Conservation (phyloP, 2,797 vertebrate genomes). For the Sylvia borin region DNA sequence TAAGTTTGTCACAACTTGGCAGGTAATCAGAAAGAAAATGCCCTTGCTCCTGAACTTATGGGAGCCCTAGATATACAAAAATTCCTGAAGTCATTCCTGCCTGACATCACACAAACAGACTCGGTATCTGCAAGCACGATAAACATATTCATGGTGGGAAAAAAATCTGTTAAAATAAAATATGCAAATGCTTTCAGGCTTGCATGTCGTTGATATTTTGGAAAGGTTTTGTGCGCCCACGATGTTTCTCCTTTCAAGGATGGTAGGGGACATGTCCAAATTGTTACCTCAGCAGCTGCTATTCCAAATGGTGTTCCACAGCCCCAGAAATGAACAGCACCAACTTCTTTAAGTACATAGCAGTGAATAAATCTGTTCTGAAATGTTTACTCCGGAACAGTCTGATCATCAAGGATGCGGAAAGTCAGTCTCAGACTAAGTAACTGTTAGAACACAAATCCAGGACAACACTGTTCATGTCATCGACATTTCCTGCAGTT, state of each 20-base stretch:
- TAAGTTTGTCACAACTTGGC: constrained; percentile 18
- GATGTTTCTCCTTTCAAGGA: constrained; percentile 55
- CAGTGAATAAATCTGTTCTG: constrained; percentile 48
- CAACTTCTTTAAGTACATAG: not conserved
- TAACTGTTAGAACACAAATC: not conserved
- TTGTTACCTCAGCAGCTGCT: constrained; percentile 31
- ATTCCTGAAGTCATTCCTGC: not conserved
- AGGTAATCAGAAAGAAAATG: constrained; percentile 40
- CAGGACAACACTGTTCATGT: not conserved
- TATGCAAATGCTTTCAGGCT: constrained; percentile 49
- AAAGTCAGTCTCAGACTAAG: not conserved
- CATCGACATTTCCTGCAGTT: not conserved
- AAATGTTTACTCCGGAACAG: constrained; percentile 23
- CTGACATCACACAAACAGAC: not conserved
- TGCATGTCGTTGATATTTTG: constrained; percentile 19
- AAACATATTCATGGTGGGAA: constrained; percentile 3
- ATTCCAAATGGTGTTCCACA: constrained; percentile 36
- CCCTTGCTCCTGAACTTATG: not conserved
- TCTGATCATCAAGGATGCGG: not conserved
- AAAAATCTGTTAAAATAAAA: constrained; percentile 48
- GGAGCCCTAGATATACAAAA: not conserved
- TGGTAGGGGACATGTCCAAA: constrained; percentile 36
- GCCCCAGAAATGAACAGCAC: constrained; percentile 52
- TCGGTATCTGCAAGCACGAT: constrained; percentile 1
- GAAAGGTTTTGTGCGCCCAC: constrained; percentile 14